Conservation (phyloP, 2,797 vertebrate species). For the Mycteria americana region DNA sequence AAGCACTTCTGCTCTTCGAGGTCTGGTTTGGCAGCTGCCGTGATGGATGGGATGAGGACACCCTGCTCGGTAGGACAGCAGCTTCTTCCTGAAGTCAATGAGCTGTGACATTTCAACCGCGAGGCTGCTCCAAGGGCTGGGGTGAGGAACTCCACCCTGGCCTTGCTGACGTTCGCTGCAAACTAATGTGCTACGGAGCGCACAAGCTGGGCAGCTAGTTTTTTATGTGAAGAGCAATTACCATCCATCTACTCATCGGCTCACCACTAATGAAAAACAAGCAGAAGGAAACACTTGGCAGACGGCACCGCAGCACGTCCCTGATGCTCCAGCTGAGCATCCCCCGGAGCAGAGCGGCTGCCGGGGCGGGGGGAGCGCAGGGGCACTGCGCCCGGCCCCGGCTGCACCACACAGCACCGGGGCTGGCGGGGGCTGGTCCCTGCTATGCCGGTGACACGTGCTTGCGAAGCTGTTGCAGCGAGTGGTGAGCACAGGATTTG, state of each 20-base stretch:
- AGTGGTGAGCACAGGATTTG: not conserved
- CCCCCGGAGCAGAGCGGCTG: not conserved
- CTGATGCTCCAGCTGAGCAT: not conserved
- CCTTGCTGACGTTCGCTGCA: not conserved
- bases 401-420: fast-evolving
- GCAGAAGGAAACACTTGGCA: not conserved
- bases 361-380: not conserved
- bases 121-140: not conserved
- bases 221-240: not conserved
- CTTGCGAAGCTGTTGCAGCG: not conserved
- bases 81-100: not conserved
- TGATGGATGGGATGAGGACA: not conserved
- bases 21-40: not conserved
- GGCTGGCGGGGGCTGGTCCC: fast-evolving
- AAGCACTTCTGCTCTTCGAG: not conserved
- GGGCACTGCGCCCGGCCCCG: fast-evolving
- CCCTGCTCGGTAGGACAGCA: not conserved
- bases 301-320: fast-evolving
- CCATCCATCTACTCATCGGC: not conserved
- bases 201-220: not conserved
- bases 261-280: not conserved
- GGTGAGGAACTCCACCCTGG: not conserved
- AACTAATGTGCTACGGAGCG: fast-evolving
- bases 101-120: not conserved
- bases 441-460: not conserved